Evolutionary conservation across 2,888 invertebrate species (phyloP), one percentile per base, ranked within the genome.

Genomic region (Tortricodes alternella): DNA sequence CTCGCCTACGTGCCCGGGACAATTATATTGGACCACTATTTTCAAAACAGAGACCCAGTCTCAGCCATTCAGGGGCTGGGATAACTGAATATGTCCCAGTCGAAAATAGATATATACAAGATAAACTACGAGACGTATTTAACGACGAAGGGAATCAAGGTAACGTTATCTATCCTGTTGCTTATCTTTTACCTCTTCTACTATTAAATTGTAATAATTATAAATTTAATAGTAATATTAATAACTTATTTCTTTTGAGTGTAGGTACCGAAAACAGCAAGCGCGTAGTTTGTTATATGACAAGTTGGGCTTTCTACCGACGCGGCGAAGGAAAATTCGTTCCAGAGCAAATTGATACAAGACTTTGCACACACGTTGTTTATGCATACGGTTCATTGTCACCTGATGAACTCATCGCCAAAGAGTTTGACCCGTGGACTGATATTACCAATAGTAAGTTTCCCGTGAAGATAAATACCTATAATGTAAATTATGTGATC

Each of bases 321-420:
- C 94, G 95, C 65, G 94, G 93, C 0, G 95, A 95, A 53, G 97
- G 96, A 3, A 95, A 96, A 80, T 98, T 96, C 76, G 95, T 95
- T 0, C 97, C 97, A 0, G 97, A 97, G 81, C 93, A 96, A 65
- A 88, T 97, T 1, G 96, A 97, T 70, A 92, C 95, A 0, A 89
- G 93, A 49, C 92, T 98, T 0, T 98, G 98, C 75, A 97, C 97
- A 0, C 96, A 97, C 67, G 85, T 98, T 0, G 93, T 98, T 11
- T 98, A 98, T 70, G 97, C 98, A 0, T 98, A 97, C 73, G 97
- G 97, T 1, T 95, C 95, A 19, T 88, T 98, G 50, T 95, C 97
- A 69, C 95, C 96, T 0, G 94, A 96, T 63, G 94, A 93, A 8
- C 91, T 97, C 15, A 84, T 93, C 1, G 92, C 97, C 9, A 95